Conservation (phyloP, 1,140 invertebrate genomes). For the Scaptomyza graminum region DNA sequence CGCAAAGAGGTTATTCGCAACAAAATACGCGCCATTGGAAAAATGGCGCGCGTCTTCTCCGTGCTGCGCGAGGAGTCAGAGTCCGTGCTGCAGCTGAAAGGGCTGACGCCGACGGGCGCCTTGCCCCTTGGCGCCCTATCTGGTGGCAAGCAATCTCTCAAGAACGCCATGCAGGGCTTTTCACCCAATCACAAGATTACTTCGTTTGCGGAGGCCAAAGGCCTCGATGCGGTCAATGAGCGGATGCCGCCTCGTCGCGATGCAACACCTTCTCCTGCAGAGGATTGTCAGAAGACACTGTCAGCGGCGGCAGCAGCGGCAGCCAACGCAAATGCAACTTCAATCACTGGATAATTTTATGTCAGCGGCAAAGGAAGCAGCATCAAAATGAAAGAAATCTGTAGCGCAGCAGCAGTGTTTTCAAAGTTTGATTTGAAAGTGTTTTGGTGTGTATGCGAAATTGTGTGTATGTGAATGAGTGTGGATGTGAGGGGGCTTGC, state of each 20-base stretch:
- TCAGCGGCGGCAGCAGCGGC: slow-evolving; percentile 79
- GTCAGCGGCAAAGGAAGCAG: slow-evolving; percentile 33
- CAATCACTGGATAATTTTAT: slow-evolving; percentile 84
- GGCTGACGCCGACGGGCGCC: slow-evolving; percentile 98
- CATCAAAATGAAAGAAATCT: slow-evolving; percentile 7
- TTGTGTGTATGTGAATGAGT: no score
- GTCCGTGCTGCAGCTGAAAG: slow-evolving; percentile 99
- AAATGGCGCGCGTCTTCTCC: slow-evolving; percentile 91
- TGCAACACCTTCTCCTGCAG: slow-evolving; percentile 87
- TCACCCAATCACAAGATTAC: slow-evolving; percentile 99
- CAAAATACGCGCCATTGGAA: slow-evolving; percentile 99
- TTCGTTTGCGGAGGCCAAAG: slow-evolving; percentile 99
- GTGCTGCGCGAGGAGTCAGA: slow-evolving; percentile 97
- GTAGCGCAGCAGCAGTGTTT: slow-evolving; percentile 10
- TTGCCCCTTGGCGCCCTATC: slow-evolving; percentile 98
- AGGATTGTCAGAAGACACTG: slow-evolving; percentile 73
- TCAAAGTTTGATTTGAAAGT: not conserved
- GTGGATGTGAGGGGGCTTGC: slow-evolving; percentile 16
- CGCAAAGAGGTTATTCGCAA: slow-evolving; percentile 99
- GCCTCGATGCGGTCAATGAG: slow-evolving; percentile 99
- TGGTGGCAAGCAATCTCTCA: slow-evolving; percentile 97
- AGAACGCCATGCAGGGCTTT: slow-evolving; percentile 98
- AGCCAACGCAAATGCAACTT: slow-evolving; percentile 81
- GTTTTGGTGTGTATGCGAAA: slow-evolving; percentile 4
- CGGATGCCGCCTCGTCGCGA: slow-evolving; percentile 99